phyloP scores from a whole-genome alignment of 2,888 invertebrate genomes.

The Ypsolopha sequella region DNA sequence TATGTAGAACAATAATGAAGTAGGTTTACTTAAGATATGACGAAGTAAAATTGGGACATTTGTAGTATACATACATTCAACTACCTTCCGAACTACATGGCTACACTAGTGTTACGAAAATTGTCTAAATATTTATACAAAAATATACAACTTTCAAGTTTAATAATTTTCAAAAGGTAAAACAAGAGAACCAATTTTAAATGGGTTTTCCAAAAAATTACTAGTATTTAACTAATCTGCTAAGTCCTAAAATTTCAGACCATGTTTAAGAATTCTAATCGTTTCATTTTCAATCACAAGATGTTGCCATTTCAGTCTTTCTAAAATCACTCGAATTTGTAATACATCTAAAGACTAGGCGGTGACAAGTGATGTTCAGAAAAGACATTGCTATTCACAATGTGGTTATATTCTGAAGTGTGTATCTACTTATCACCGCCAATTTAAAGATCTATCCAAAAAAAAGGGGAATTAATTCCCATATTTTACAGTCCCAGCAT shows the following conservation, averaged over 20 bases:
- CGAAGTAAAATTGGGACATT: neutral
- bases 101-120: neutral
- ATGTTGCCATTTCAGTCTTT: constrained; percentile 58
- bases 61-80: neutral
- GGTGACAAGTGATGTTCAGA: neutral
- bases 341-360: neutral
- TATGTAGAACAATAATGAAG: neutral
- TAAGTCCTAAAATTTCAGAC: constrained; percentile 42
- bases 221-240: constrained; percentile 20
- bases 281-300: constrained; percentile 47
- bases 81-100: neutral
- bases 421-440: neutral
- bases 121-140: constrained; percentile 1
- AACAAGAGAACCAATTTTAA: neutral
- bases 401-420: neutral
- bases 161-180: neutral
- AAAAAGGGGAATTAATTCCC: neutral
- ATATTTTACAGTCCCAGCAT: neutral
- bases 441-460: constrained; percentile 1
- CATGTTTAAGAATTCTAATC: constrained; percentile 21
- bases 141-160: constrained; percentile 2
- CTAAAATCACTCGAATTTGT: neutral
- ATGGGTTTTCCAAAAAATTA: neutral
- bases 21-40: neutral
- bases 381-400: too few species aligned